Conservation (phyloP, 2,888 invertebrate genomes). For the Tachina grossa region DNA sequence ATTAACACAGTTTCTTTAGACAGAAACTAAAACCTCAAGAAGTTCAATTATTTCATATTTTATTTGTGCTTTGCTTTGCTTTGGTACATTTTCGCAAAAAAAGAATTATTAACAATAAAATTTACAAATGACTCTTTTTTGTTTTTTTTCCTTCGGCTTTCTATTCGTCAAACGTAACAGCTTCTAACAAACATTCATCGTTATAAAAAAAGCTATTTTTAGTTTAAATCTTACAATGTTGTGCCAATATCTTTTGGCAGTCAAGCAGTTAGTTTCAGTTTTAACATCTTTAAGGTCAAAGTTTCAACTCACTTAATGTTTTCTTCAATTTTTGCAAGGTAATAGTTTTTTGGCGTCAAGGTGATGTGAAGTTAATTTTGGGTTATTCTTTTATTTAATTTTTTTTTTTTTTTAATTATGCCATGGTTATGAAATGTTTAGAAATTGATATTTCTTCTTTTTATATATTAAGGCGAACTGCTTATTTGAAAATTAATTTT, state of each 20-base stretch:
- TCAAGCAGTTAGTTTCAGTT: conserved; percentile 26
- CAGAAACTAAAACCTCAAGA: conserved; percentile 16
- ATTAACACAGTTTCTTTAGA: conserved; percentile 55
- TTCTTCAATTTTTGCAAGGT: conserved; percentile 43
- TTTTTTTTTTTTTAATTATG: conserved; percentile 25
- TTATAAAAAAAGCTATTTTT: conserved; percentile 29
- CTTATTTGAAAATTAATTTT: conserved; percentile 6
- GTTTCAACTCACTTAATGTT: conserved; percentile 53
- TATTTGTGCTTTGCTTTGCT: neutral
- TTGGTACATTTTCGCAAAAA: conserved; percentile 19
- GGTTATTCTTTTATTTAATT: conserved; percentile 4
- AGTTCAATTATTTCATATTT: neutral
- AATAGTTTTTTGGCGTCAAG: conserved; percentile 39
- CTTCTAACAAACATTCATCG: conserved; percentile 45
- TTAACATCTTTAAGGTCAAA: conserved; percentile 57
- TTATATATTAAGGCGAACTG: neutral
- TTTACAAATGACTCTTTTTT: conserved; percentile 45
- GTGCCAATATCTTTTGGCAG: conserved; percentile 15
- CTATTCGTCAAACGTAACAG: conserved; percentile 26
- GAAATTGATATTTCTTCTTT: conserved; percentile 24
- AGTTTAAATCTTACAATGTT: conserved; percentile 30
- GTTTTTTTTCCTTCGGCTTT: neutral
- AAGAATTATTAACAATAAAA: conserved; percentile 12
- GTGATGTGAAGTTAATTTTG: conserved; percentile 24
- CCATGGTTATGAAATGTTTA: conserved; percentile 53